Evolutionary conservation across 2,113 vertebrate species (phyloP), one percentile per base, ranked within the genome.

Genomic region (Lanius ludovicianus): DNA sequence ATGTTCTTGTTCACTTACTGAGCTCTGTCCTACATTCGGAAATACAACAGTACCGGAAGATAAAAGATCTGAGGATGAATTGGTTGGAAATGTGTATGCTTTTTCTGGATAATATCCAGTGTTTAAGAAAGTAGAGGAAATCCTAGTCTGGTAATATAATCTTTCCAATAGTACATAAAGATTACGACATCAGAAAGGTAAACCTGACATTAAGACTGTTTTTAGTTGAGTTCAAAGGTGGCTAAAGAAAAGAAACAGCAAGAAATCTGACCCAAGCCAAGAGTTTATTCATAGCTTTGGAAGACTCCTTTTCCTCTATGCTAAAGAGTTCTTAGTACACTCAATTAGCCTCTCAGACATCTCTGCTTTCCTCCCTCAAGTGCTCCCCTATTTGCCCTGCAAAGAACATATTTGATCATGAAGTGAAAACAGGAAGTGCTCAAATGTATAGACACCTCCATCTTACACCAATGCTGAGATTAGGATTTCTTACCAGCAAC

Each of bases 361-460:
- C 98, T 98, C 95, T 97, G 97, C 97, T 97, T 98, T 98, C 98
- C 98, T 97, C 97, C 96, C 96, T 98, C 97, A 98, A 98, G 98
- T 97, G 97, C 98, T 98, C 97, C 97, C 96, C 97, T 97, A 96
- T 98, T 98, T 98, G 98, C 98, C 98, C 97, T 97, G 97, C 98
- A 98, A 99, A 99, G 99, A 98, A 98, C 97, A 98, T 98, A 98
- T 98, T 99, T 98, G 97, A 98, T 98, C 96, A 64, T 22, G n/a
- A 98, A 99, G 98, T 98, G 98, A 98, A 99, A 99, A 99, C 99
- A 99, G 99, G 98, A 99, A 99, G 98, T 98, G 98, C 98, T 99
- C 98, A 94, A 97, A 98, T 98, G 98, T 98, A 99, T 98, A 99
- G 99, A 98, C 98, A 98, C 97, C 97, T 98, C 97, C 97, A 97